Base-by-base conservation (phyloP, 92 coral and sea anemone genomes). In the Nematostella vectensis region DNA sequence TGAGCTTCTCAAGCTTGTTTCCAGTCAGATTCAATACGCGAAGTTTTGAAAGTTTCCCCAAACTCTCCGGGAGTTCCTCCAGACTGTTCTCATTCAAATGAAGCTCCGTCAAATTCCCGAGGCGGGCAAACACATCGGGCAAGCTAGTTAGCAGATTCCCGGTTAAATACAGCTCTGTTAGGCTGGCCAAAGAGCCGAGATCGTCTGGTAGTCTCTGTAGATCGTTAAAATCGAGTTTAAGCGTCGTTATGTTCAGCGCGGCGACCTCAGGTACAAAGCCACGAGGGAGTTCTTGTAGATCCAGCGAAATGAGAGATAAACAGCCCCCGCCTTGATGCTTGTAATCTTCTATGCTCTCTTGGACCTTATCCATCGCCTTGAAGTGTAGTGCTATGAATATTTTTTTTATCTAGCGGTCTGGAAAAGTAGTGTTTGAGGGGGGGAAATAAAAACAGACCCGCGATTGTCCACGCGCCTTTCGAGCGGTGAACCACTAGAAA, bases 181-280 rank as follows among this genome's bases (percentile, higher is more conserved):
- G 48, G n/a, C 72, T 48, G 39, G 29, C 27, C 2, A 89, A 60
- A 40, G 31, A 3, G 47, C 77, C 75, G 37, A 80, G 56, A 3
- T 76, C 83, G 9, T 50, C 58, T 9, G 97, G 97, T 42, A 89
- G 57, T 48, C 30, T 29, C 21, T 43, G 27, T 57, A 89, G 69
- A 28, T 89, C 88, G 29, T 89, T 89, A 74, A 79, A 89, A 58
- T 89, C 95, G 27, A 85, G 39, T 27, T 57, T 77, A 19, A 85
- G 40, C 56, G 58, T 30, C 25, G 68, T 63, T 29, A 83, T 57
- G 48, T 62, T 57, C 24, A 28, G 42, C 29, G 63, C 67, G 4
- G 27, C 18, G 15, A 12, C 22, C 11, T 73, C 51, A 2, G 78
- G 13, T 27, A 89, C 58, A 25, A 86, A 36, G 22, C 56, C 70